Evolutionary conservation across 2,888 invertebrate species (phyloP).

Genomic region (Scelioninae gen. 2): DNA sequence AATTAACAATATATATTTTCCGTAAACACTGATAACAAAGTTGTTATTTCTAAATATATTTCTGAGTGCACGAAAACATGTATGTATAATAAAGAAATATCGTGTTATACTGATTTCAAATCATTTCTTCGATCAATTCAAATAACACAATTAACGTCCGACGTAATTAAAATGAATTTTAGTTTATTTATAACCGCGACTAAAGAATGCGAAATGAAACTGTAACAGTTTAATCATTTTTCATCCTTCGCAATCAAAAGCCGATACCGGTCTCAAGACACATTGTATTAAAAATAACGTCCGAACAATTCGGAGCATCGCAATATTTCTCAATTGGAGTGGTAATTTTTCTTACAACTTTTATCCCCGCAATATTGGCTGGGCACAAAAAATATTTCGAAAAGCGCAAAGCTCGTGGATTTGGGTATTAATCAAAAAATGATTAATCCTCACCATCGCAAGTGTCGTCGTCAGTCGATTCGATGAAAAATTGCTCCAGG

Average conservation of each 20-base stretch:
- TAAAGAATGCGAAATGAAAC: too few relatives aligned
- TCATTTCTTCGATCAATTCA: too few relatives aligned
- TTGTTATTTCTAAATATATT: too few relatives aligned
- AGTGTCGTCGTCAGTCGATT: constrained; percentile 72
- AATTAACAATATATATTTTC: too few relatives aligned
- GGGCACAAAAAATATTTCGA: background rate
- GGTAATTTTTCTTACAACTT: constrained; percentile 22
- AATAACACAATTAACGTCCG: too few relatives aligned
- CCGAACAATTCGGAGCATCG: background rate
- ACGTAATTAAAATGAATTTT: too few relatives aligned
- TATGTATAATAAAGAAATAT: too few relatives aligned
- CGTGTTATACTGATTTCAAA: too few relatives aligned
- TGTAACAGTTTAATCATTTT: background rate
- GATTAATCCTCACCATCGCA: constrained; percentile 65
- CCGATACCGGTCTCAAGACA: background rate
- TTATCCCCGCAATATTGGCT: constrained; percentile 6
- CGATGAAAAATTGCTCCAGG: constrained; percentile 68
- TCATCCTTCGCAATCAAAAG: too few relatives aligned
- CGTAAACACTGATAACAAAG: too few relatives aligned
- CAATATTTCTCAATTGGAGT: constrained; percentile 13
- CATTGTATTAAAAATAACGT: background rate
- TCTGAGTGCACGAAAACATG: too few relatives aligned
- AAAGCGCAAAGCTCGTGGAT: constrained; percentile 16
- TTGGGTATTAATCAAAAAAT: constrained; percentile 47
- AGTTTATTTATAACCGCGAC: too few relatives aligned